Conservation (phyloP, 2,888 invertebrate species). For the Platycheirus albimanus region DNA sequence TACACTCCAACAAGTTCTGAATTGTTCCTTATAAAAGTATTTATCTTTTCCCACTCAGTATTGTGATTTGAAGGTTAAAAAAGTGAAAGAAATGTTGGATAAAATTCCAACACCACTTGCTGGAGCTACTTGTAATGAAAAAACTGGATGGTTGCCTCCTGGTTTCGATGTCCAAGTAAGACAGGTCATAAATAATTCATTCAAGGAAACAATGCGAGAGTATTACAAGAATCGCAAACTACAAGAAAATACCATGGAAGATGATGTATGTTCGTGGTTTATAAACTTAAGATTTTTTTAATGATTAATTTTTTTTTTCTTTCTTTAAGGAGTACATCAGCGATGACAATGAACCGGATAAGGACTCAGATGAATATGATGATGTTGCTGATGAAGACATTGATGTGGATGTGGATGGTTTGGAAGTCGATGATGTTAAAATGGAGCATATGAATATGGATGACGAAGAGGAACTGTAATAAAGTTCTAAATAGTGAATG, state of each 20-base stretch:
- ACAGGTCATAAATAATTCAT: slow-evolving; percentile 88
- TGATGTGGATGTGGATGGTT: slow-evolving; percentile 56
- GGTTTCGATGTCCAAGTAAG: slow-evolving; percentile 88
- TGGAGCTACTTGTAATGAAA: slow-evolving; percentile 87
- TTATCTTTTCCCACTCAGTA: slow-evolving; percentile 85
- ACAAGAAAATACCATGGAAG: slow-evolving; percentile 75
- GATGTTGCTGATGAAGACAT: slow-evolving; percentile 76
- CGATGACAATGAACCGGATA: slow-evolving; percentile 70
- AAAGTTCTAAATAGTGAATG: too few species aligned
- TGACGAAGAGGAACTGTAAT: too few species aligned
- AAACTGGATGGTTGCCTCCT: slow-evolving; percentile 90
- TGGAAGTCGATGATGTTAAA: slow-evolving; percentile 57
- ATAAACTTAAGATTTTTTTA: not conserved
- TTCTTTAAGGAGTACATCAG: slow-evolving; percentile 72
- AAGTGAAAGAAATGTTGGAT: slow-evolving; percentile 90
- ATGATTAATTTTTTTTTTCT: not conserved
- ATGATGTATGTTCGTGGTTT: slow-evolving; percentile 64
- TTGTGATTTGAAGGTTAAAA: slow-evolving; percentile 90
- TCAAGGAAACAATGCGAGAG: slow-evolving; percentile 83
- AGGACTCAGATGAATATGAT: slow-evolving; percentile 75
- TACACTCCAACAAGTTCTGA: slow-evolving; percentile 79
- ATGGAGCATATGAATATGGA: slow-evolving; percentile 69
- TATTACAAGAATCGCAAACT: slow-evolving; percentile 78
- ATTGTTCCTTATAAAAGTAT: too few species aligned
- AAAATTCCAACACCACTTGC: slow-evolving; percentile 86